Conservation (phyloP, 1,140 invertebrate species). For the Dinothrombium tinctorium region DNA sequence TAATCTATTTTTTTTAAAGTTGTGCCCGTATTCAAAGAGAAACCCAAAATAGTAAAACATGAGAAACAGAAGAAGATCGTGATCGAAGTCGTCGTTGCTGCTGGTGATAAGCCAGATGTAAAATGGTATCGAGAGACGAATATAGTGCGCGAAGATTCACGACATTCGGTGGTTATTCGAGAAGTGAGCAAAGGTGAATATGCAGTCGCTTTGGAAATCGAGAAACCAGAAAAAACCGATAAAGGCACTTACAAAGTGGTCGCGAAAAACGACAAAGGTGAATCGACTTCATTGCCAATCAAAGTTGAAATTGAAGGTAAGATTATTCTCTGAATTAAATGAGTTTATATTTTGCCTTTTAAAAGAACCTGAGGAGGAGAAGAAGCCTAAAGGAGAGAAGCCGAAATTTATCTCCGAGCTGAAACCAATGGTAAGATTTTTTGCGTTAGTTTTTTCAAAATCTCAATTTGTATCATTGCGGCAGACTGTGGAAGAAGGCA, state of each 20-base stretch:
- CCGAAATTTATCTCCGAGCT: slow-evolving; percentile 7
- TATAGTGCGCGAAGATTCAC: slow-evolving; percentile 44
- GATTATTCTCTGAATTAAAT: not conserved
- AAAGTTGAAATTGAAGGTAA: slow-evolving; percentile 29
- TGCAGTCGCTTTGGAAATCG: slow-evolving; percentile 18
- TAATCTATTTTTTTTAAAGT: slow-evolving; percentile 30
- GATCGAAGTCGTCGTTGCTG: slow-evolving; percentile 66
- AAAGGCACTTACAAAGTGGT: slow-evolving; percentile 71
- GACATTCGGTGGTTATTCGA: slow-evolving; percentile 46
- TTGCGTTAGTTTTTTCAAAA: not conserved
- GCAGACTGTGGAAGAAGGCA: slow-evolving; percentile 43
- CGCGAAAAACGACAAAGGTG: slow-evolving; percentile 76
- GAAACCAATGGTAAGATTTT: slow-evolving; percentile 7
- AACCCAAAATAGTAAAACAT: slow-evolving; percentile 64
- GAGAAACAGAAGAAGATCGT: slow-evolving; percentile 68
- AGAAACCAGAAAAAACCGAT: slow-evolving; percentile 45
- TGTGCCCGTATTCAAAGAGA: slow-evolving; percentile 76
- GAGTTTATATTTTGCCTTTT: not conserved
- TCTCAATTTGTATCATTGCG: not conserved
- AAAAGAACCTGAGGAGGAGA: not conserved
- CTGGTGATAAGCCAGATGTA: slow-evolving; percentile 60
- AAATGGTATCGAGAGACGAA: slow-evolving; percentile 66
- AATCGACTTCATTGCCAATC: slow-evolving; percentile 65
- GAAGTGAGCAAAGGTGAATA: slow-evolving; percentile 18
- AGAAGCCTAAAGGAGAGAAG: slow-evolving; percentile 2